Base-by-base conservation (phyloP, 2,113 vertebrate genomes). In the Corythornis madagascariensis region DNA sequence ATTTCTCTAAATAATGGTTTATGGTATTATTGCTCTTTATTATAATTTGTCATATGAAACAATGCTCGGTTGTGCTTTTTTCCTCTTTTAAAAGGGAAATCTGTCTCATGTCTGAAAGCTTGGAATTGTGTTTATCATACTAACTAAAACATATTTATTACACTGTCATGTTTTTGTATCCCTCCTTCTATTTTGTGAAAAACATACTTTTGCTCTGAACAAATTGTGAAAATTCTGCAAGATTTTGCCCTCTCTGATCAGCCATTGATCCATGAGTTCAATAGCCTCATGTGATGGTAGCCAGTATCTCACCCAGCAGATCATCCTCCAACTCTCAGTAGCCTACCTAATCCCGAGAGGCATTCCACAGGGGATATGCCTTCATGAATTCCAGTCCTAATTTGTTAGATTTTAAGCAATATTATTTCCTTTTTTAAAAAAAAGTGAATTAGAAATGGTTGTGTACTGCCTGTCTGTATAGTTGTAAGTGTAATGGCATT, bases 31-130 rank as follows among this genome's bases (percentile, higher is more conserved):
- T 91, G 45, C 69, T 94, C 79, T 72, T 89, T 95, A 83, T 94
- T 94, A 91, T 93, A 7, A 81, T 94, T 95, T 95, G 72, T 91
- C 87, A 91, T 92, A 83, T 31, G 79, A 96, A 65, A 94, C 67
- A 88, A 90, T 92, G 89, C 91, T 60, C 91, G 60, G 53, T 52
- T 92, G 48, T 45, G 82, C 56, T 80, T 69, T 93, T 89, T 89
- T 93, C 5, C 26, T 76, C 72, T 72, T 89, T 86, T 83, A 77
- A 94, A 92, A 86, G 61, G 72, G 57, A 86, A 93, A 83, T 69
- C 72, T 92, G 75, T 69, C 60, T 90, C n/a, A 78, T 43, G 18
- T 83, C 35, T 65, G 53, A 88, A 86, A 45, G 40, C 19, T 91
- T 11, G 15, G 42, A 64, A 83, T 88, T 89, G 56, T 88, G 82